Conservation (phyloP, 2,888 invertebrate species). For the Lasioglossum malachurum region DNA sequence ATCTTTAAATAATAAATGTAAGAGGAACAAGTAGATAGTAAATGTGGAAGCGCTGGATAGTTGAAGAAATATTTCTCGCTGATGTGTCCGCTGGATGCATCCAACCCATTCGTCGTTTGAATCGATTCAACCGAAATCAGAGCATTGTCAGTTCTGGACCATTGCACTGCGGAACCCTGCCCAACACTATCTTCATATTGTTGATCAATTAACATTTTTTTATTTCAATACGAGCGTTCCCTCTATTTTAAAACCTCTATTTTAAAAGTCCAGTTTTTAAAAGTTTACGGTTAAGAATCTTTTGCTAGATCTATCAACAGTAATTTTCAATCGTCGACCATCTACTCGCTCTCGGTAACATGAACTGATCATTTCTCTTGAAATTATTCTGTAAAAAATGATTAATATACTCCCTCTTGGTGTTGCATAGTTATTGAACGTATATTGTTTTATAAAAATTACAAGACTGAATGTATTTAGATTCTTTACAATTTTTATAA, state of each 20-base stretch:
- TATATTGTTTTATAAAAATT: too few species aligned
- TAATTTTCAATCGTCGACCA: too few species aligned
- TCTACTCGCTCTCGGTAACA: too few species aligned
- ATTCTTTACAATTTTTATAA: too few species aligned
- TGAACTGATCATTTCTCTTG: too few species aligned
- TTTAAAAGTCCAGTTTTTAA: too few species aligned
- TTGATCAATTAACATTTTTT: neutral
- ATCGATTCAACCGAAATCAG: constrained; percentile 47
- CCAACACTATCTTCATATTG: constrained; percentile 6
- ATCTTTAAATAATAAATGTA: too few species aligned
- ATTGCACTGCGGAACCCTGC: constrained; percentile 26
- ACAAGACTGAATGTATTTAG: too few species aligned
- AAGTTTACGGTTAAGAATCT: too few species aligned
- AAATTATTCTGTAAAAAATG: too few species aligned
- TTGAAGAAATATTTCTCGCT: constrained; percentile 17
- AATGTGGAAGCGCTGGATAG: neutral
- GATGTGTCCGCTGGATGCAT: constrained; percentile 13
- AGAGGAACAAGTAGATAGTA: neutral
- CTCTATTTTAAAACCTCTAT: neutral
- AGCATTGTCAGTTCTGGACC: constrained; percentile 47
- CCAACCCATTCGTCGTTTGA: constrained; percentile 25
- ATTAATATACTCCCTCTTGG: neutral
- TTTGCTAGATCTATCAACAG: too few species aligned
- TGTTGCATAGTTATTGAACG: neutral
- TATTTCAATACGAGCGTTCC: neutral